These are phyloP conservation scores for Psettodes erumei DNA, from an alignment of 2,113 vertebrate species.

Conservation along the genomic window DNA sequence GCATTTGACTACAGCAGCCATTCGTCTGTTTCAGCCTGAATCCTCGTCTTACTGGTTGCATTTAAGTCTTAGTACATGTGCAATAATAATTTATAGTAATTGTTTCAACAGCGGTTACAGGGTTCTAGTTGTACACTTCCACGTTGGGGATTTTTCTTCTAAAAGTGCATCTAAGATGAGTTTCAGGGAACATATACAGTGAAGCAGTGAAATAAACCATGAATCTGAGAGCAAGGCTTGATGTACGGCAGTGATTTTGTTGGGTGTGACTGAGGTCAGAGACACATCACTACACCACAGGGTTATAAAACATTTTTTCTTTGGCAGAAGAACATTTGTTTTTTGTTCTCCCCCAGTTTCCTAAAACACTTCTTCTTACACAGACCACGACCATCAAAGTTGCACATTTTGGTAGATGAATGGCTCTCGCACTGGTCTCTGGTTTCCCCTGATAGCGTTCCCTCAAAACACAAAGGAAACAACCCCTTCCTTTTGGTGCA, in stretches of 20 bases:
- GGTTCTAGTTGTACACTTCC: not conserved
- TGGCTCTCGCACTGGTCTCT: conserved; percentile 51
- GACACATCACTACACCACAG: not conserved
- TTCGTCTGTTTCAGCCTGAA: conserved; percentile 15
- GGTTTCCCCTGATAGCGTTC: conserved; percentile 66
- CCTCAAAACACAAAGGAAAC: conserved; percentile 51
- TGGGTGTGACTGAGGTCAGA: conserved; percentile 12
- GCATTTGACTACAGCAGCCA: conserved; percentile 1
- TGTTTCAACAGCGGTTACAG: not conserved
- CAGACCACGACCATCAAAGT: conserved; percentile 56
- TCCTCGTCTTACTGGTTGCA: not conserved
- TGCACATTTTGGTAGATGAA: conserved; percentile 63
- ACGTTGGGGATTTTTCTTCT: conserved; percentile 3
- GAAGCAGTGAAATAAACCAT: not conserved
- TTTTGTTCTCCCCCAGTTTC: conserved; percentile 29
- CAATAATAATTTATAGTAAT: not conserved
- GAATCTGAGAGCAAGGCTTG: conserved; percentile 12
- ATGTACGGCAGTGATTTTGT: conserved; percentile 2
- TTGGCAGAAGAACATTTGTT: conserved; percentile 3
- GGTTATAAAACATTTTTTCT: conserved; percentile 33
- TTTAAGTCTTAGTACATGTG: not conserved
- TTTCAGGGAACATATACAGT: not conserved
- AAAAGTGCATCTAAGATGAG: not conserved
- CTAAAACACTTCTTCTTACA: conserved; percentile 42
- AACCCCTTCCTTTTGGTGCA: conserved; percentile 50